These are phyloP conservation scores for Gobio gobio DNA, from an alignment of 2,113 vertebrate species.

Conservation along the genomic window DNA sequence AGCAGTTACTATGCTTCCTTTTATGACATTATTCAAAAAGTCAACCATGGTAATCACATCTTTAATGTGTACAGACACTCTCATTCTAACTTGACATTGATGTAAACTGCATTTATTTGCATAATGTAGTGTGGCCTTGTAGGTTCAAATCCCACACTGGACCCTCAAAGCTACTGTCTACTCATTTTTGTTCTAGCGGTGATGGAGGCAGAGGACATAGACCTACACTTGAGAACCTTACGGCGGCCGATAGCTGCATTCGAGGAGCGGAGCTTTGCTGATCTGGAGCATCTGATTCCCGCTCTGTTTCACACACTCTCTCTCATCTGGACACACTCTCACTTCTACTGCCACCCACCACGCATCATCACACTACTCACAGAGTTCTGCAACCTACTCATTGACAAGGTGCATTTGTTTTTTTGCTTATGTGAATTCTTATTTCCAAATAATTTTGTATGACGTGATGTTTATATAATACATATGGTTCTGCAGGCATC, in stretches of 20 bases:
- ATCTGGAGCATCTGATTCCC: constrained; percentile 74
- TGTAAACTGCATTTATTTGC: not conserved
- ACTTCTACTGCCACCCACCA: constrained; percentile 75
- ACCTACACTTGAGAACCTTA: constrained; percentile 74
- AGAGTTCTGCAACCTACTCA: constrained; percentile 87
- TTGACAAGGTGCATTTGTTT: constrained; percentile 80
- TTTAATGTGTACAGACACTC: not conserved
- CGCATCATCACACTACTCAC: constrained; percentile 82
- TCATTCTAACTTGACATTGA: not conserved
- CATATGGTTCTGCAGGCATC: constrained; percentile 61
- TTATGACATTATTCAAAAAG: constrained; percentile 67
- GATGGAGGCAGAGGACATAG: constrained; percentile 73
- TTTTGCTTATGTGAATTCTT: not conserved
- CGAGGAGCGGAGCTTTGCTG: constrained; percentile 77
- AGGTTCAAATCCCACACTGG: not conserved
- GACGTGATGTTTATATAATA: not conserved
- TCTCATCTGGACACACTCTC: constrained; percentile 87
- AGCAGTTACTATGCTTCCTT: constrained; percentile 75
- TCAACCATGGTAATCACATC: constrained; percentile 68
- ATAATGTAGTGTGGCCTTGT: not conserved
- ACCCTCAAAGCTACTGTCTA: not conserved
- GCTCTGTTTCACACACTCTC: constrained; percentile 86
- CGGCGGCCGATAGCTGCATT: constrained; percentile 70
- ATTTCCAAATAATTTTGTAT: not conserved
- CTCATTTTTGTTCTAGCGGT: constrained; percentile 62